Conservation (phyloP, 2,113 vertebrate genomes). For the Serilophus lunatus region DNA sequence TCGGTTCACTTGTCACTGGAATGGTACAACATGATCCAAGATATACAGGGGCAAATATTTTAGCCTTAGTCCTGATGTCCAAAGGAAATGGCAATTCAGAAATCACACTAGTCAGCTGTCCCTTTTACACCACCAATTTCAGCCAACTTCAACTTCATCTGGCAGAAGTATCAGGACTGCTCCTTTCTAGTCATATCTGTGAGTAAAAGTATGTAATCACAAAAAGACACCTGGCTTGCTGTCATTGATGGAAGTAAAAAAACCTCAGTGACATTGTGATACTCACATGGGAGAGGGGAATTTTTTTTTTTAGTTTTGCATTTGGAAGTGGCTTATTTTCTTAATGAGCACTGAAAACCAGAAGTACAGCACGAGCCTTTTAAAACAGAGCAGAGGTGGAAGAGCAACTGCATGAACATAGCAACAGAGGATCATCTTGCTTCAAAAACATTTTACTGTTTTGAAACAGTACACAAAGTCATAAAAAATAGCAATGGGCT, state of each 20-base stretch:
- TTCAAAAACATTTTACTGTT: conserved; percentile 64
- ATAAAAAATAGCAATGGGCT: conserved; percentile 63
- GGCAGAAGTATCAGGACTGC: neutral
- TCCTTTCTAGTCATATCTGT: neutral
- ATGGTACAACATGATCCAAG: neutral
- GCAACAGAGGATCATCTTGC: conserved; percentile 43
- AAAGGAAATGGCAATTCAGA: neutral
- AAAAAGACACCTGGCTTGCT: neutral
- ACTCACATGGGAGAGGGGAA: neutral
- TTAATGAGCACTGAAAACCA: conserved; percentile 9
- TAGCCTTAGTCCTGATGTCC: neutral
- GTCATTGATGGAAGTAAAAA: neutral
- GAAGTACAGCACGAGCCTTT: neutral
- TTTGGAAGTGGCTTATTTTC: neutral
- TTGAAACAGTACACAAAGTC: conserved; percentile 68
- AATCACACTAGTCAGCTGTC: neutral
- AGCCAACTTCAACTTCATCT: neutral
- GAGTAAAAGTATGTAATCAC: neutral
- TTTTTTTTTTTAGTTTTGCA: neutral
- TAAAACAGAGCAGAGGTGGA: conserved; percentile 9
- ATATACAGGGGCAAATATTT: neutral
- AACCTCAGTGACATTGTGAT: neutral
- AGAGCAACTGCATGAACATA: conserved; percentile 30
- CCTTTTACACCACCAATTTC: neutral
- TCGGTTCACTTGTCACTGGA: neutral